Evolutionary conservation across 2,888 invertebrate species (phyloP), one percentile per base, ranked within the genome.

Genomic region (Pseudolycoriella hygida): DNA sequence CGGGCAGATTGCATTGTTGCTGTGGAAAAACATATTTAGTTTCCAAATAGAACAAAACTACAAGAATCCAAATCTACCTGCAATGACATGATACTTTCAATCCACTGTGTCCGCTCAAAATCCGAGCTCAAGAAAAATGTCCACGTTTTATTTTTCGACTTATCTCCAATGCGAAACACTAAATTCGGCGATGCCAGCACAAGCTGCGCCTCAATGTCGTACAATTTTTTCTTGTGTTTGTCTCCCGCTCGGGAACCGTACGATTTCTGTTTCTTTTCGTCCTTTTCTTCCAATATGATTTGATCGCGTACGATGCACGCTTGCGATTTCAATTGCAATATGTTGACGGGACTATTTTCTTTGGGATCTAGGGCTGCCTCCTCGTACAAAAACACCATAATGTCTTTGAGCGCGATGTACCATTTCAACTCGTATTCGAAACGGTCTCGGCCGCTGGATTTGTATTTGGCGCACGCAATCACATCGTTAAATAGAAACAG

Each of bases 401-500:
- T 81, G 58, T 90, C 87, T 51, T 80, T 77, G 12, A 94, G 72
- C 1, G 89, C 82, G 55, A 92, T 85, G 64, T 84, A 89, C 92
- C 93, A 93, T 60, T 93, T 92, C 56, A 89, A 67, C 64, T 93
- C 92, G 60, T 89, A 90, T 4, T 87, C 84, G 57, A 87, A 84
- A 61, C 88, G 88, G 63, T 89, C 89, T 34, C 85, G 74, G 1
- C 85, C 84, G 6, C 84, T 79, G 12, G 86, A 80, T 78, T 90
- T 89, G 58, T 89, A 88, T 69, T 88, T 94, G 55, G 93, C 90
- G 68, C 93, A 93, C 45, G 93, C 89, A 53, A 94, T 82, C 42
- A 92, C 85, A 62, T 94, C 93, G 58, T 89, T 92, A 63, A 94
- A 94, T 15, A 94, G 74, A 66, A 94, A 92, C 50, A 94, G 69